Evolutionary conservation across 2,888 invertebrate genomes (phyloP).

Genomic region (Cheilosia vernalis): DNA sequence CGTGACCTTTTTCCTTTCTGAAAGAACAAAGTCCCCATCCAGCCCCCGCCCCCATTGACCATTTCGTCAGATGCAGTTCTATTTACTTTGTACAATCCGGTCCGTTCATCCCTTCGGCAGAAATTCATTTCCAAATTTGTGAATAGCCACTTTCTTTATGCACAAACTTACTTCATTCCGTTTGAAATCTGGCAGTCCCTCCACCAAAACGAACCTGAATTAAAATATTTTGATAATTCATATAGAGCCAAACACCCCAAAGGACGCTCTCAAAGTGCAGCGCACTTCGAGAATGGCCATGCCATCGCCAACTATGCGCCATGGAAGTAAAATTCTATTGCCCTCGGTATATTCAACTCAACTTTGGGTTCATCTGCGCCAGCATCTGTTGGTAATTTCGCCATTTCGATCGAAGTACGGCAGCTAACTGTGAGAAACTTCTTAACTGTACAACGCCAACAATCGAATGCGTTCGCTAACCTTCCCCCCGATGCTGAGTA

Average conservation of each 20-base stretch:
- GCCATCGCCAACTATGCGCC: background rate
- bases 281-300: conserved; percentile 14
- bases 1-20: conserved; percentile 34
- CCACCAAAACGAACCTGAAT: conserved; percentile 62
- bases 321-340: conserved; percentile 26
- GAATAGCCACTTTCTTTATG: conserved; percentile 33
- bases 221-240: conserved; percentile 71
- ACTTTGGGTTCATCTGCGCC: conserved; percentile 29
- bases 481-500: background rate
- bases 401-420: conserved; percentile 40
- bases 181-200: conserved; percentile 61
- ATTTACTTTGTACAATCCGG: conserved; percentile 7
- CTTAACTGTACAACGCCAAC: conserved; percentile 32
- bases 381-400: conserved; percentile 35
- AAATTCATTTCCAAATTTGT: conserved; percentile 42
- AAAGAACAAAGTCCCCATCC: conserved; percentile 1
- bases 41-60: conserved; percentile 33
- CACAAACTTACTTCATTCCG: conserved; percentile 64
- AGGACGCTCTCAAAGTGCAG: conserved; percentile 35
- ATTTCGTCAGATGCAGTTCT: conserved; percentile 37
- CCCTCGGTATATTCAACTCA: conserved; percentile 24
- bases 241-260: conserved; percentile 53
- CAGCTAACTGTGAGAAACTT: conserved; percentile 49
- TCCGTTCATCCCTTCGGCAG: conserved; percentile 43
- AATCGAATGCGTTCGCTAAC: conserved; percentile 33